Evolutionary conservation across 1,140 invertebrate species (phyloP), one percentile per base, ranked within the genome.

Genomic region (Plutomurus gul): DNA sequence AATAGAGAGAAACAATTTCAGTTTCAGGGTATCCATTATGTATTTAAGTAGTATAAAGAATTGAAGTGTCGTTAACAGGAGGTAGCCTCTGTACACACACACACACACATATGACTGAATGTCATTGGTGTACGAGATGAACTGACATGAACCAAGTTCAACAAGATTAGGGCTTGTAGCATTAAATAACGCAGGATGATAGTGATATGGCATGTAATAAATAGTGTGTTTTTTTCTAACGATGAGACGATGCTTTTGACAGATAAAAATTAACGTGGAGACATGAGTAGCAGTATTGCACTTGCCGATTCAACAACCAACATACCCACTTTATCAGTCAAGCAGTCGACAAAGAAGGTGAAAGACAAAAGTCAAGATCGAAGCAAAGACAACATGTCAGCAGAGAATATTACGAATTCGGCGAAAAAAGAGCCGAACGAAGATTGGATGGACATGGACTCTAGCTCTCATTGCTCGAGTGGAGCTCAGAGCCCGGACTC

Each of bases 401-500:
- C 27, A 65, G 56, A n/a, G 8, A 39, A 70, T 33, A 37, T n/a
- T 16, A 49, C 43, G 8, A 36, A 18, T 4, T 37, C 65, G 22
- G 40, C n/a, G 27, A 30, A 10, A 7, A 40, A 74, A 20, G 70
- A 71, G 65, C n/a, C 33, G 5, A 39, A 22, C 25, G 33, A 43
- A 25, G 43, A 77, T 40, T 77, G 75, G 75, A 43, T 46, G 20
- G 56, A 77, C 7, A 78, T 72, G 40, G 60, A 79, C 10, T 56
- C 76, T 0, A 78, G 51, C 40, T 78, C 79, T 40, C 70, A 75
- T 60, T 81, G 79, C 60, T 81, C 82, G 3, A 75, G 75, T 65
- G 78, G 82, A 18, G 78, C 80, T 16, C 75, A 79, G 33, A 82
- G 76, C 73, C 83, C 83, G 5, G 78, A 82, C 74, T 81, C 80